Conservation (phyloP, 1,140 invertebrate genomes). For the Panonychus citri region DNA sequence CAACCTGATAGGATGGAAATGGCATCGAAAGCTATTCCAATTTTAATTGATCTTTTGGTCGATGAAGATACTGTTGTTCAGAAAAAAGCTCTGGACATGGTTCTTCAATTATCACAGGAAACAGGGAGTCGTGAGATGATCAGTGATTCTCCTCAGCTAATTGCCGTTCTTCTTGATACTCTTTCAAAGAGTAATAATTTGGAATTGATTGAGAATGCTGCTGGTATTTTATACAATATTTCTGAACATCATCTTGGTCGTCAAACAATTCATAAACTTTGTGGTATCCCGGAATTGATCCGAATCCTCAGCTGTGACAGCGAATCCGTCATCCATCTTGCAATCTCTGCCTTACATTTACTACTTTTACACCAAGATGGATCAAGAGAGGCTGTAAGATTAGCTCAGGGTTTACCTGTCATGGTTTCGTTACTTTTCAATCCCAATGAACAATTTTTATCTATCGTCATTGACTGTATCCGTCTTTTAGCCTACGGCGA, state of each 20-base stretch:
- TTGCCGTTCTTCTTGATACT: constrained; percentile 73
- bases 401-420: constrained; percentile 87
- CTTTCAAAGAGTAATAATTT: constrained; percentile 77
- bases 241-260: constrained; percentile 90
- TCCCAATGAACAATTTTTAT: constrained; percentile 91
- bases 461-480: constrained; percentile 94
- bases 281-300: constrained; percentile 86
- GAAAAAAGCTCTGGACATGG: constrained; percentile 93
- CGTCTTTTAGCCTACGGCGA: constrained; percentile 95
- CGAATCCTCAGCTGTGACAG: constrained; percentile 84
- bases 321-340: constrained; percentile 93
- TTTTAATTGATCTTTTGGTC: constrained; percentile 89
- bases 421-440: constrained; percentile 87
- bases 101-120: constrained; percentile 92
- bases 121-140: constrained; percentile 92
- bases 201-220: constrained; percentile 69
- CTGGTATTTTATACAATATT: constrained; percentile 87
- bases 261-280: constrained; percentile 91
- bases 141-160: constrained; percentile 64
- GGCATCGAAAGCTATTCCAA: constrained; percentile 85
- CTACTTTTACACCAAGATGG: constrained; percentile 88
- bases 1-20: constrained; percentile 33
- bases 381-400: constrained; percentile 86
- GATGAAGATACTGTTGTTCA: constrained; percentile 97
- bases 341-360: constrained; percentile 94